Percentiles rank a stretch among this genome's conserved stretches.
Conservation (phyloP, 1,140 invertebrate genomes). For the Orussus abietinus region DNA sequence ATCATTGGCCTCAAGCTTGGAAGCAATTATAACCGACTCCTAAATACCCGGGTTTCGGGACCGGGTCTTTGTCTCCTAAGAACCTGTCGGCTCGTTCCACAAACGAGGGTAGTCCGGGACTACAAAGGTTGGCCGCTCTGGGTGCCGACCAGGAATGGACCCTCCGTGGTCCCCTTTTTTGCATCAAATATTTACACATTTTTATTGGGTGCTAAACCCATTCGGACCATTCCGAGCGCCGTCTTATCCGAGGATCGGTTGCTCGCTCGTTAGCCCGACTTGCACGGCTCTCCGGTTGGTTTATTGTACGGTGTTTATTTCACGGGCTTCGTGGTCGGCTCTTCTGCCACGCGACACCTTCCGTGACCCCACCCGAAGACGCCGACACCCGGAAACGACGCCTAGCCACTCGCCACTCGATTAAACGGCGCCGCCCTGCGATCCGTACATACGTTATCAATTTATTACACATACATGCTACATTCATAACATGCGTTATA, state of each 20-base stretch:
- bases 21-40: conserved; percentile 48
- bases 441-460: too few relatives aligned
- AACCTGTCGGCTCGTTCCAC: conserved; percentile 49
- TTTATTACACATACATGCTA: too few relatives aligned
- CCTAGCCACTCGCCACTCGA: too few relatives aligned
- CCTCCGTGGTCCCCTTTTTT: conserved; percentile 29
- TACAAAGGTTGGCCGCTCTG: conserved; percentile 39
- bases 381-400: too few relatives aligned
- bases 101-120: conserved; percentile 39
- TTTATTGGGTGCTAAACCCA: conserved; percentile 46
- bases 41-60: conserved; percentile 28
- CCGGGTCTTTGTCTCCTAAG: conserved; percentile 34
- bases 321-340: conserved; percentile 11
- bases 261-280: conserved; percentile 15
- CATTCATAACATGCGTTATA: too few relatives aligned
- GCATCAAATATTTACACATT: conserved; percentile 45
- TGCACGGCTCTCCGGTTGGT: conserved; percentile 11
- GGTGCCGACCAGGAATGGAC: conserved; percentile 12
- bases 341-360: conserved; percentile 21
- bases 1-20: conserved; percentile 27
- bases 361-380: too few relatives aligned
- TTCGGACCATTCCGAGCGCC: conserved; percentile 18
- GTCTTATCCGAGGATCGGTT: conserved; percentile 15
- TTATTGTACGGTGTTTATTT: conserved; percentile 18
- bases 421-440: too few relatives aligned